These are phyloP conservation scores for Grammomys surdaster DNA, from an alignment of 2,113 vertebrate genomes.

Conservation along the genomic window DNA sequence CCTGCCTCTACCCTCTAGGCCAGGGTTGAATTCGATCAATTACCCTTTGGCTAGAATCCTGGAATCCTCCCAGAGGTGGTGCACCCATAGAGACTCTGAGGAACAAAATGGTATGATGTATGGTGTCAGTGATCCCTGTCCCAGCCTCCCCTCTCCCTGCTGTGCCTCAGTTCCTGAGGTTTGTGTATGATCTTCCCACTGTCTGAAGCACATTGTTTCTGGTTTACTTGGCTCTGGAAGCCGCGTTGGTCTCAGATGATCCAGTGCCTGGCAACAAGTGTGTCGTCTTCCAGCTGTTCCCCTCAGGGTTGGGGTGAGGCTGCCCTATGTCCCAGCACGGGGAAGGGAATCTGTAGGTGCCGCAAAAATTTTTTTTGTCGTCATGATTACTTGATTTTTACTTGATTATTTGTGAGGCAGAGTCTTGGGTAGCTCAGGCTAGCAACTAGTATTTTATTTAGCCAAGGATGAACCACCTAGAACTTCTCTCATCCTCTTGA, in stretches of 20 bases:
- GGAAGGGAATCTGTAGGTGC: not conserved
- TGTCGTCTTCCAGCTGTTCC: not conserved
- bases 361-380: not conserved
- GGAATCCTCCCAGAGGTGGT: not conserved
- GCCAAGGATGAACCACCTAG: not conserved
- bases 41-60: not conserved
- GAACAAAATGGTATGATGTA: not conserved
- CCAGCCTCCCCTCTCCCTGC: not conserved
- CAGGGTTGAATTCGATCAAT: not conserved
- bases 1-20: not conserved
- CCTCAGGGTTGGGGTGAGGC: too few relatives aligned
- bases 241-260: not conserved
- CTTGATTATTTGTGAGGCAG: not conserved
- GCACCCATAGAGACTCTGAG: not conserved
- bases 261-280: not conserved
- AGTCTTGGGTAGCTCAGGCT: not conserved
- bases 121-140: too few relatives aligned
- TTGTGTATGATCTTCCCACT: not conserved
- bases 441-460: not conserved
- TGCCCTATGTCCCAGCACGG: not conserved
- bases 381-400: not conserved
- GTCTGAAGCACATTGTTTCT: not conserved
- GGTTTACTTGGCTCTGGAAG: not conserved
- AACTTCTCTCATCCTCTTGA: too few relatives aligned
- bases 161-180: rapidly evolving